Percentiles rank a stretch among this genome's conserved stretches.
These are phyloP conservation scores for Gopherus evgoodei DNA, from an alignment of 2,113 vertebrate genomes.

Conservation along the genomic window DNA sequence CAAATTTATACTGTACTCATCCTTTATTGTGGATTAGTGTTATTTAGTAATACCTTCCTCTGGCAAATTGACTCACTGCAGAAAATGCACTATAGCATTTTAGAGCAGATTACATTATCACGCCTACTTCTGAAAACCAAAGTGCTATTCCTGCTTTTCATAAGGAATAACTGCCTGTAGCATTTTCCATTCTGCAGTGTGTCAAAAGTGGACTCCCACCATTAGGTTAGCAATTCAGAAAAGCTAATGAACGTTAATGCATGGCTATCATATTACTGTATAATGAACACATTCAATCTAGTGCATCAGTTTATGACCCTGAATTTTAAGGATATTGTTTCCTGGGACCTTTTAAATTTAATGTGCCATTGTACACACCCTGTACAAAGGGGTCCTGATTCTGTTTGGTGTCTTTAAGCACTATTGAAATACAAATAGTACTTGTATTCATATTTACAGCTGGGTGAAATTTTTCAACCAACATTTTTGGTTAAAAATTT, in stretches of 20 bases:
- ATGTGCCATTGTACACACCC: neutral
- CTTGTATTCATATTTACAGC: neutral
- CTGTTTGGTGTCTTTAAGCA: neutral
- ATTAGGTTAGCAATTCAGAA: constrained; percentile 38
- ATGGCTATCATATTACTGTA: constrained; percentile 33
- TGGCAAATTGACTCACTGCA: constrained; percentile 70
- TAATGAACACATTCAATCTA: constrained; percentile 32
- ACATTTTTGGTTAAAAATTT: neutral
- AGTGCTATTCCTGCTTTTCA: constrained; percentile 68
- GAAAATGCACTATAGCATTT: constrained; percentile 67
- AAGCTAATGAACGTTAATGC: constrained; percentile 39
- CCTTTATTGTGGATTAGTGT: constrained; percentile 71
- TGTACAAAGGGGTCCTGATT: neutral
- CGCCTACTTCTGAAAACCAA: constrained; percentile 56
- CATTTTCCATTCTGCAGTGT: constrained; percentile 60
- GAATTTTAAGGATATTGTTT: neutral
- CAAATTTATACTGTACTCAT: constrained; percentile 73
- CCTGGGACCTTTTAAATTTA: neutral
- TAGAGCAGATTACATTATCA: constrained; percentile 65
- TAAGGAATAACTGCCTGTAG: constrained; percentile 64
- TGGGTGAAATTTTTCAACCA: neutral
- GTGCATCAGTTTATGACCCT: constrained; percentile 9
- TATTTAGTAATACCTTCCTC: constrained; percentile 71
- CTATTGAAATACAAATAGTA: neutral
- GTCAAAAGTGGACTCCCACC: constrained; percentile 55